Conservation (phyloP, 2,113 vertebrate genomes). For the Oreotrochilus melanogaster region DNA sequence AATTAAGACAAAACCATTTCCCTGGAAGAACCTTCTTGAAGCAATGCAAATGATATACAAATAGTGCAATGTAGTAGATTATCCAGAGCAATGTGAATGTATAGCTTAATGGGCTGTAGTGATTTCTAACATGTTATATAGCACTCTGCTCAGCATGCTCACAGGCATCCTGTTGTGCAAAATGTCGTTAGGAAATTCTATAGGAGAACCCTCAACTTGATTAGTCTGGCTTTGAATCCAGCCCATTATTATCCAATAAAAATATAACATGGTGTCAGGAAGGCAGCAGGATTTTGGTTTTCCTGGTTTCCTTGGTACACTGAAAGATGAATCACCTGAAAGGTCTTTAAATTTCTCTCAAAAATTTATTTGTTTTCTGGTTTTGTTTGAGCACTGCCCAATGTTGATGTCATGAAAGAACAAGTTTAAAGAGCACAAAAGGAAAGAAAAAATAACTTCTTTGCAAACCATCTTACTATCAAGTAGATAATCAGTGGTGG, state of each 20-base stretch:
- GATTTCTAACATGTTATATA: slow-evolving; percentile 20
- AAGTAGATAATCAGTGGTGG: neutral
- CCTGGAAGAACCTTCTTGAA: neutral
- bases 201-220: neutral
- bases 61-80: neutral
- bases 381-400: neutral
- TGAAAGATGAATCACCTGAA: neutral
- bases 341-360: neutral
- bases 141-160: slow-evolving; percentile 1
- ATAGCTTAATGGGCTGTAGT: neutral
- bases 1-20: slow-evolving; percentile 3
- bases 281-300: neutral
- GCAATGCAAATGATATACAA: neutral
- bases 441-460: neutral
- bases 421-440: neutral
- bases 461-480: neutral
- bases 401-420: neutral
- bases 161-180: neutral
- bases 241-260: neutral
- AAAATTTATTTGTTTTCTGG: neutral
- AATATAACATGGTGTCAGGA: neutral
- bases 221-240: neutral
- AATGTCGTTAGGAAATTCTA: neutral
- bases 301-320: neutral
- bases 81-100: neutral